A percentile compares a stretch with the other conserved stretches of the same genome.
Conservation (phyloP, 2,888 invertebrate genomes). For the Antheraea assamensis region DNA sequence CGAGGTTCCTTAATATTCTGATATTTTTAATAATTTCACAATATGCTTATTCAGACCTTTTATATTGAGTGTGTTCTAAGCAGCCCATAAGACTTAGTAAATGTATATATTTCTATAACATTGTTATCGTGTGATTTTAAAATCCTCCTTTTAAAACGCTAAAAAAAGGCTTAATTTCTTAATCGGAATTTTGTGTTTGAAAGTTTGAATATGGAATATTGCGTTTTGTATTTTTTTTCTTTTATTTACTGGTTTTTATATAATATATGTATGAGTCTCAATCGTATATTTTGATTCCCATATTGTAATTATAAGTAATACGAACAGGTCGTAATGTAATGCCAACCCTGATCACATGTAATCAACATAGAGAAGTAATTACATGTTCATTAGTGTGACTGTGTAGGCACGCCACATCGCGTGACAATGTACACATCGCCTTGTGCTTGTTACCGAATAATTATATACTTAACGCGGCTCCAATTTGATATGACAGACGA, state of each 20-base stretch:
- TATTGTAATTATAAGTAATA: conserved; percentile 5
- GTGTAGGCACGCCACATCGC: conserved; percentile 67
- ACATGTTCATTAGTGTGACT: conserved; percentile 71
- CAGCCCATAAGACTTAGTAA: no score
- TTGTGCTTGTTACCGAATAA: conserved; percentile 56
- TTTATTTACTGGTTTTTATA: no score
- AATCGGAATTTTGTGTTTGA: no score
- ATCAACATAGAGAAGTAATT: conserved; percentile 66
- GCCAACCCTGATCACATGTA: conserved; percentile 49
- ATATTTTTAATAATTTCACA: no score
- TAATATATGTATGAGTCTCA: no score
- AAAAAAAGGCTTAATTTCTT: no score
- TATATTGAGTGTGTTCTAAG: no score
- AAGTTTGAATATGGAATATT: background rate
- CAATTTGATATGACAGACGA: conserved; percentile 48
- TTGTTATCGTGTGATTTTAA: no score
- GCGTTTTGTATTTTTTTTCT: background rate
- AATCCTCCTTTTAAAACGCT: no score
- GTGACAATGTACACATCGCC: conserved; percentile 54
- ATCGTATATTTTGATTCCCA: background rate
- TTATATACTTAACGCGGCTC: conserved; percentile 46
- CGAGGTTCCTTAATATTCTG: no score
- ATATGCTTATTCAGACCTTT: no score
- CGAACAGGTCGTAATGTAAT: conserved; percentile 16
- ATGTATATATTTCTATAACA: no score